These are phyloP conservation scores for Nesogale talazaci DNA, from an alignment of 2,113 vertebrate species.

Conservation along the genomic window DNA sequence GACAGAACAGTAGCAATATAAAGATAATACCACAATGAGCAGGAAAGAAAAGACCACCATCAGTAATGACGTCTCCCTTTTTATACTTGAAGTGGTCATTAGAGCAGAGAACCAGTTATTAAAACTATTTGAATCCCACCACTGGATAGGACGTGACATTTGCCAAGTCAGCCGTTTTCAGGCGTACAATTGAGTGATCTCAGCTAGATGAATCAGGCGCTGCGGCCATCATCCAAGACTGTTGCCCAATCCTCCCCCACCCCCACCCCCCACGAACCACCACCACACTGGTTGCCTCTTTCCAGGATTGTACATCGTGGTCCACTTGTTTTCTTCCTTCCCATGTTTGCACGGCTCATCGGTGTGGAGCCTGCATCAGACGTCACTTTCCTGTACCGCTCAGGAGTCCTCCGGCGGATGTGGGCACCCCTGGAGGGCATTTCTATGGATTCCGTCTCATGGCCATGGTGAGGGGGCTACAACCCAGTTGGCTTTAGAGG, in stretches of 20 bases:
- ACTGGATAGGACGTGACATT: not conserved
- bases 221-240: not conserved
- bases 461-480: not conserved
- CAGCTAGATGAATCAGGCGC: not conserved
- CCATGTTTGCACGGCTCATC: not conserved
- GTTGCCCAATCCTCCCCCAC: not conserved
- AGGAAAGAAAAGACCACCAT: no score
- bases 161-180: not conserved
- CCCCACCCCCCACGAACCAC: no score
- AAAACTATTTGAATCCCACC: no score
- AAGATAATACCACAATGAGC: no score
- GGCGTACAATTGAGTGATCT: not conserved
- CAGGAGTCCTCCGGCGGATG: not conserved
- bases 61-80: no score
- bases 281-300: not conserved
- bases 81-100: no score
- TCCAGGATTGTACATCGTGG: no score
- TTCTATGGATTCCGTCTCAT: not conserved
- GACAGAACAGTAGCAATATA: no score
- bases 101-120: no score
- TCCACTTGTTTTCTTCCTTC: not conserved
- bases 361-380: not conserved
- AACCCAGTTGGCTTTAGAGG: not conserved
- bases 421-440: not conserved
- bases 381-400: not conserved